Evolutionary conservation across 2,113 vertebrate species (phyloP).

Genomic region (Mormoops blainvillei): DNA sequence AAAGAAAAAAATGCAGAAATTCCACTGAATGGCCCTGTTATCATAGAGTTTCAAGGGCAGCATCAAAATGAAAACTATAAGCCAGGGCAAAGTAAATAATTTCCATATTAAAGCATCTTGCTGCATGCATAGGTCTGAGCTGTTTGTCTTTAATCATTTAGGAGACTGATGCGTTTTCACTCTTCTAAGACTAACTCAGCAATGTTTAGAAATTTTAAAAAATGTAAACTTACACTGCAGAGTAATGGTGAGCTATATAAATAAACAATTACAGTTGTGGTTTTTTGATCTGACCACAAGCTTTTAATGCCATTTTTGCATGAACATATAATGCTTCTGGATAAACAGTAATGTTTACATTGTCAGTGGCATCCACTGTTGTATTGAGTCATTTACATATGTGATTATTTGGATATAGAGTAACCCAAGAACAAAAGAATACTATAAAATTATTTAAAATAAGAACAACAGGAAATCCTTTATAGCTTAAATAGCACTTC

Average conservation of each 20-base stretch:
- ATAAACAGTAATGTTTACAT: slow-evolving; percentile 83
- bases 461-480: slow-evolving; percentile 77
- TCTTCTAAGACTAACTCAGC: slow-evolving; percentile 68
- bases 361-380: slow-evolving; percentile 69
- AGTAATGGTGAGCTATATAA: slow-evolving; percentile 82
- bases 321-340: slow-evolving; percentile 87
- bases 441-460: slow-evolving; percentile 80
- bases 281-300: slow-evolving; percentile 85
- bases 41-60: slow-evolving; percentile 79
- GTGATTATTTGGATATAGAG: slow-evolving; percentile 76
- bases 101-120: slow-evolving; percentile 67
- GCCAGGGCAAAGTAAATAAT: slow-evolving; percentile 56
- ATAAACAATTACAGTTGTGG: slow-evolving; percentile 87
- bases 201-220: slow-evolving; percentile 75
- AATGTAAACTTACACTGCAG: slow-evolving; percentile 73
- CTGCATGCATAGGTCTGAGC: neutral
- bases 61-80: slow-evolving; percentile 72
- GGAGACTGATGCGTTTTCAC: slow-evolving; percentile 43
- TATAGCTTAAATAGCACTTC: slow-evolving; percentile 78
- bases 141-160: slow-evolving; percentile 70
- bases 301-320: slow-evolving; percentile 84
- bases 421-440: slow-evolving; percentile 78
- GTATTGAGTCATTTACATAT: slow-evolving; percentile 75
- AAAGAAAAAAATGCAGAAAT: slow-evolving; percentile 82
- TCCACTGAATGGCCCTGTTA: slow-evolving; percentile 81